These are phyloP conservation scores for Rhinichthys klamathensis DNA, from an alignment of 2,113 vertebrate genomes.

Conservation along the genomic window DNA sequence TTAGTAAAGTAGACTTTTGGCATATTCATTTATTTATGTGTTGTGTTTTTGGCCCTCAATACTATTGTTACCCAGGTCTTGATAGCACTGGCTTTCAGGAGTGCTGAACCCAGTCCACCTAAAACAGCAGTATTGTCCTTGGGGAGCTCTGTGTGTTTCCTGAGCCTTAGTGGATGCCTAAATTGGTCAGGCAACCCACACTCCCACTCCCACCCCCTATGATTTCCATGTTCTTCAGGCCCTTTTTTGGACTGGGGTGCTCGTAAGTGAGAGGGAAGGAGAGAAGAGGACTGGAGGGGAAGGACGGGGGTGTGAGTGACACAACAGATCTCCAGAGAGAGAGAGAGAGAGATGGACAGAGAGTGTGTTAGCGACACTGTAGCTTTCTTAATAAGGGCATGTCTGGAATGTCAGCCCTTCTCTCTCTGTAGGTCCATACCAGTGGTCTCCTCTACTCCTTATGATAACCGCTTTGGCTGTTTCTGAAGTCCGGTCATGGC, in stretches of 20 bases:
- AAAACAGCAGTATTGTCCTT: conserved; percentile 45
- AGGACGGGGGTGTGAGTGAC: conserved; percentile 69
- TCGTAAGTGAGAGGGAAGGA: conserved; percentile 71
- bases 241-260: conserved; percentile 85
- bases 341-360: neutral
- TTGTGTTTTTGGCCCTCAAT: neutral
- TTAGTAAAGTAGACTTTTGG: neutral
- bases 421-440: conserved; percentile 40
- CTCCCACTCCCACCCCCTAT: conserved; percentile 62
- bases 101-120: neutral
- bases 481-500: conserved; percentile 14
- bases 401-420: conserved; percentile 71
- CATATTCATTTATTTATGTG: neutral
- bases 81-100: neutral
- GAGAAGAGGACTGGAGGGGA: conserved; percentile 70
- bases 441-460: neutral
- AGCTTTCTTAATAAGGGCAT: conserved; percentile 82
- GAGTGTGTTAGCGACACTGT: conserved; percentile 22
- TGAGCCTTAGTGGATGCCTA: conserved; percentile 50
- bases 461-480: conserved; percentile 1
- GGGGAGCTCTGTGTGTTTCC: conserved; percentile 42
- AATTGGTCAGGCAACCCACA: conserved; percentile 57
- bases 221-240: conserved; percentile 76
- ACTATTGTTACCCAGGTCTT: neutral
- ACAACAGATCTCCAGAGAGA: conserved; percentile 58